phyloP scores from a whole-genome alignment of 2,113 vertebrate species.

The Fulmarus glacialis region DNA sequence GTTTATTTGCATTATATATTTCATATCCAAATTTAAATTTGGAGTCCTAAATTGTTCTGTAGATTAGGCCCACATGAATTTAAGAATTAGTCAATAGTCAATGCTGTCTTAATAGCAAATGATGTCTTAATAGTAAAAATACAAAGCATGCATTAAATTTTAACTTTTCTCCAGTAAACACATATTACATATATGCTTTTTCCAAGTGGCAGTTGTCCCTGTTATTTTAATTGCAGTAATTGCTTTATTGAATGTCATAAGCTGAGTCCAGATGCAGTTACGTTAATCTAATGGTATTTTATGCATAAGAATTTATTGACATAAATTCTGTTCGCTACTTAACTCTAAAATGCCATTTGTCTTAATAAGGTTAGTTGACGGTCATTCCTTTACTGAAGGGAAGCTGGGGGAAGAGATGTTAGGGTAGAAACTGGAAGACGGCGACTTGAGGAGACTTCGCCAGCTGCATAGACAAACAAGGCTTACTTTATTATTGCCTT shows the following conservation, averaged over 20 bases:
- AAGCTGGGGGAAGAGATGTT: conserved; percentile 52
- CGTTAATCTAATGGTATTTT: neutral
- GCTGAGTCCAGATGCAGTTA: neutral
- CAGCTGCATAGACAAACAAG: conserved; percentile 82
- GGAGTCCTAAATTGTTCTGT: neutral
- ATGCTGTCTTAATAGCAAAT: neutral
- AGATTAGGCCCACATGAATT: neutral
- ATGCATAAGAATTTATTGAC: neutral
- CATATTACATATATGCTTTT: neutral
- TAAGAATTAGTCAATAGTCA: neutral
- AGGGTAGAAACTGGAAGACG: conserved; percentile 67
- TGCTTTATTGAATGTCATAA: neutral
- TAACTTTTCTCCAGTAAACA: neutral
- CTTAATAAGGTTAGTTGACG: conserved; percentile 2
- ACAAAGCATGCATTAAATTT: neutral
- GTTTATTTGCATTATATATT: neutral
- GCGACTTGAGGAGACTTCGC: conserved; percentile 65
- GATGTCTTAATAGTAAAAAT: neutral
- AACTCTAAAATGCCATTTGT: conserved; percentile 29
- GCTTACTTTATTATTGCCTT: conserved; percentile 82
- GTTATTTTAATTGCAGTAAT: neutral
- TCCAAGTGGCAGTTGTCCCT: neutral
- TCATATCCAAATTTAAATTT: neutral
- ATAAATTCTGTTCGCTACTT: neutral
- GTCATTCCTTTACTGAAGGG: conserved; percentile 7